Conservation (phyloP, 23 tunicate genomes). For the Diplosoma virens region DNA sequence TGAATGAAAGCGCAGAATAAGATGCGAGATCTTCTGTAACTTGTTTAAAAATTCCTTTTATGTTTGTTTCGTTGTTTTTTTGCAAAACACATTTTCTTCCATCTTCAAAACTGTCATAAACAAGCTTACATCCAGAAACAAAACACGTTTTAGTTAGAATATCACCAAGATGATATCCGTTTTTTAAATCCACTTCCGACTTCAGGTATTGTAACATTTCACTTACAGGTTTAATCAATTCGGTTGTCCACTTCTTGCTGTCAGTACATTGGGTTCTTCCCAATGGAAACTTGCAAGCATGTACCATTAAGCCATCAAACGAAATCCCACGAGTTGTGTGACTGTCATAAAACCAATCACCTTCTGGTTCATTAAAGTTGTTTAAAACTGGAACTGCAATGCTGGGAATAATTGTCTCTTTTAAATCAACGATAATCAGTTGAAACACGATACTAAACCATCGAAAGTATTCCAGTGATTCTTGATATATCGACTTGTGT, state of each 20-base stretch:
- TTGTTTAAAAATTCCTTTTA: neutral
- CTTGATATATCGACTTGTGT: constrained; percentile 7
- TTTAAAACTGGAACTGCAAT: neutral
- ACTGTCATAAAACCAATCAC: neutral
- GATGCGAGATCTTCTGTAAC: neutral
- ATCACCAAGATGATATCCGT: constrained; percentile 7
- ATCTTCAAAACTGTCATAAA: constrained; percentile 17
- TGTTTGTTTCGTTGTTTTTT: neutral
- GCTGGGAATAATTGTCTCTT: constrained; percentile 9
- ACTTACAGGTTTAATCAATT: constrained; percentile 27
- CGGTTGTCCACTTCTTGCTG: neutral
- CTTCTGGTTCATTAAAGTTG: neutral
- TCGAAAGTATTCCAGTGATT: constrained; percentile 34
- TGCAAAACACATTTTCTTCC: neutral
- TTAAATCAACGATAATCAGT: neutral
- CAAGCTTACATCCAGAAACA: constrained; percentile 15
- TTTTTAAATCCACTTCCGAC: neutral
- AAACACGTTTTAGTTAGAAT: constrained; percentile 27
- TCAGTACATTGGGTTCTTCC: constrained; percentile 1
- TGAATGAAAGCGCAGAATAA: neutral
- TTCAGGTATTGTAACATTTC: constrained; percentile 19
- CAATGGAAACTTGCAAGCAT: constrained; percentile 5
- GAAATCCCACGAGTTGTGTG: constrained; percentile 4
- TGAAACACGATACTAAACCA: constrained; percentile 39
- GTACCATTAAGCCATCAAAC: constrained; percentile 1